Evolutionary conservation across 2,888 invertebrate genomes (phyloP), one percentile per base, ranked within the genome.

Genomic region (Cephus pygmeus): DNA sequence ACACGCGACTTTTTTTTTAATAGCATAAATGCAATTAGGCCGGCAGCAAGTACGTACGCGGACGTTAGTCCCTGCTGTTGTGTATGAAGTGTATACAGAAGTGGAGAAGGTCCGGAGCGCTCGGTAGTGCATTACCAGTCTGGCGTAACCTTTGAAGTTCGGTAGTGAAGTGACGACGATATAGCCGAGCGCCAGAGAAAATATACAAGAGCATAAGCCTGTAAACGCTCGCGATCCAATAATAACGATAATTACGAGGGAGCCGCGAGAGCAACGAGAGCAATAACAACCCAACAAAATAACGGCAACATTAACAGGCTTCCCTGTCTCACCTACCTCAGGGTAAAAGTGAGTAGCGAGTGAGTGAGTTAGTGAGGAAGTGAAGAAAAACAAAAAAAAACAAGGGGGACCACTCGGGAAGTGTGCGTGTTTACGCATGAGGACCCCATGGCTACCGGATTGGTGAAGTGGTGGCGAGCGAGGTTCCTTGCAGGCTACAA

Each of bases 401-500:
- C 30, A 33, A 69, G 33, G 71, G 34, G 71, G 71, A 71, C 30
- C 71, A 34, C 71, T 71, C 33, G 33, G 71, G 34, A 71, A 33
- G 85, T 83, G 87, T 83, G 87, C 84, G 85, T 87, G 81, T 80
- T 81, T 83, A 86, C 87, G 87, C 85, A 90, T 90, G 90, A 89
- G 88, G 88, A 88, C 93, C 94, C 93, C 93, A 95, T 95, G 95
- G 95, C 95, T 92, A 94, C 94, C 93, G 95, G 95, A 93, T 93
- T 95, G 91, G 94, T 95, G 92, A 94, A 94, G 93, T 95, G 95
- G 95, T 95, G 95, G 95, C 95, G 94, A 93, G 94, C 94, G 92
- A 94, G 94, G 93, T 94, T 95, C 93, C 93, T 94, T 92, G 94
- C 94, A 93, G 95, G 95, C 93, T 95, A 95, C 92, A 95, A 94